Conservation (phyloP, 2,797 vertebrate species). For the Ctenopoma kingsleyae region DNA sequence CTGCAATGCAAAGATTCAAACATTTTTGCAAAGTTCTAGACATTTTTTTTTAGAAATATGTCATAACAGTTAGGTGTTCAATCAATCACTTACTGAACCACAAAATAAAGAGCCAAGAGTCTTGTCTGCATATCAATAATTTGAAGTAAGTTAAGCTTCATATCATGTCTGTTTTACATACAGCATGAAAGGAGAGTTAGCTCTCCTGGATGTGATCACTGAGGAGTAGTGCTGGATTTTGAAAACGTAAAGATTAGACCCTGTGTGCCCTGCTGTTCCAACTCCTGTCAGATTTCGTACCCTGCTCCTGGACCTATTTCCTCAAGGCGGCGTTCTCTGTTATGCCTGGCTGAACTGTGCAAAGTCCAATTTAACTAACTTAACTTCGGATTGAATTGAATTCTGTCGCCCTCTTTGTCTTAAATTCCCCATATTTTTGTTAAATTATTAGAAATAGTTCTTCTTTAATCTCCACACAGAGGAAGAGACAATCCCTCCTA, state of each 20-base stretch:
- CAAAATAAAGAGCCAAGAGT: background rate
- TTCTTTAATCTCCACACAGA: constrained; percentile 56
- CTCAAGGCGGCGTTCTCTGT: constrained; percentile 8
- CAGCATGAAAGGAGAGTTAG: background rate
- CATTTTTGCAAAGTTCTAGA: background rate
- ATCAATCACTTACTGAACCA: background rate
- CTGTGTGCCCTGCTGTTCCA: constrained; percentile 30
- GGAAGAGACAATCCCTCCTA: constrained; percentile 52
- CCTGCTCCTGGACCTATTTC: constrained; percentile 44
- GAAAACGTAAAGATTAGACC: constrained; percentile 30
- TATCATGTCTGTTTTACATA: background rate
- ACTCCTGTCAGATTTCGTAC: constrained; percentile 16
- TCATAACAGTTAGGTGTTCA: background rate
- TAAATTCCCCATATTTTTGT: constrained; percentile 21
- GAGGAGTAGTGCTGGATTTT: constrained; percentile 18
- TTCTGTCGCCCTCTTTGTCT: background rate
- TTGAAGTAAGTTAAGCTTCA: background rate
- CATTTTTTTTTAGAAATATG: constrained; percentile 1
- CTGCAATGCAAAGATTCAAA: background rate
- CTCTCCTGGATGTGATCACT: constrained; percentile 10
- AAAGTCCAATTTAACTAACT: constrained; percentile 35
- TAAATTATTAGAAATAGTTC: constrained; percentile 38
- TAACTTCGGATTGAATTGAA: background rate
- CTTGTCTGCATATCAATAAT: background rate
- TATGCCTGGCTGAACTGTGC: constrained; percentile 11